Evolutionary conservation across 2,113 vertebrate species (phyloP), one percentile per base, ranked within the genome.

Genomic region (Python bivittatus): DNA sequence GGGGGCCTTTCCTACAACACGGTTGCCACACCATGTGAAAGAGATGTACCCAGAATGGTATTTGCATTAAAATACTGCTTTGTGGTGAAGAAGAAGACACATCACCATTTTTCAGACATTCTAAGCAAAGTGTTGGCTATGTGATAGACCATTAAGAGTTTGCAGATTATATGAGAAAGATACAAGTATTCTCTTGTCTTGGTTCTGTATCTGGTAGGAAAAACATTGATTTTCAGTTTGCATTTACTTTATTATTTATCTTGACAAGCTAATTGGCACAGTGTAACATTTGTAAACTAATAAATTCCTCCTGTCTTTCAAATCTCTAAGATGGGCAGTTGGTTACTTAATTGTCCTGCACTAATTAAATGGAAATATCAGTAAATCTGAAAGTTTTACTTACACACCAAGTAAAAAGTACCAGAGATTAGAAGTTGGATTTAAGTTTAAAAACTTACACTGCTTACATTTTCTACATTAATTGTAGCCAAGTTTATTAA

Each of bases 1-100:
- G 54, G 61, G 33, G n/a, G 22, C 56, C 5, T 61, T 92, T n/a
- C 15, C n/a, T 68, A 90, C 44, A 94, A 83, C 93, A 91, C 27
- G 3, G 25, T 86, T 86, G 53, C 84, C 9, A 90, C 1, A 83
- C 0, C 54, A 4, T 92, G 92, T 91, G 89, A 20, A 0, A 0
- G 42, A 58, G 23, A 57, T 68, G n/a, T 85, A 29, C 20, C 83
- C 88, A 93, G 88, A 86, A 83, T 53, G 83, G 54, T 79, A 1
- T n/a, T 88, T 44, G 25, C 88, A 72, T 53, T n/a, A 0, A n/a
- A 84, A 94, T 68, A 79, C 64, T 38, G 38, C 79, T 91, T 90
- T 94, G 84, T 92, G 92, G 68, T 33, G 52, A 68, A 61, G n/a
- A 27, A 84, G 5, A 87, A 87, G 2, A 0, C 0, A 68, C 89